These are phyloP conservation scores for Tenthredo livida DNA, from an alignment of 2,888 invertebrate genomes.

Conservation along the genomic window DNA sequence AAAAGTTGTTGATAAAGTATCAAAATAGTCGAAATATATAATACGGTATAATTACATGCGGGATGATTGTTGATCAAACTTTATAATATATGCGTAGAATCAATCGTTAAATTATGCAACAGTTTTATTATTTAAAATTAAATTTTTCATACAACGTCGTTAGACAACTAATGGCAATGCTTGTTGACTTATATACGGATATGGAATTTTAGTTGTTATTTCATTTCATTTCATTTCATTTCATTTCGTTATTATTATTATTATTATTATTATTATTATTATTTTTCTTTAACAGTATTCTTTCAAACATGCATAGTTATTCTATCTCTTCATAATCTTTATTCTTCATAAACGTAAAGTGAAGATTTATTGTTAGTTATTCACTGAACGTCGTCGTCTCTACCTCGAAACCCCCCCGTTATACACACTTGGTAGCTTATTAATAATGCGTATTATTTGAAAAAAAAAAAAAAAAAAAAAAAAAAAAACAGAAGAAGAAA, in stretches of 20 bases:
- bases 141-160: conserved; percentile 40
- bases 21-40: background rate
- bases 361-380: conserved; percentile 24
- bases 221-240: background rate
- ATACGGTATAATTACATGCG: conserved; percentile 27
- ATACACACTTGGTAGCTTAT: background rate
- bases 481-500: conserved; percentile 19
- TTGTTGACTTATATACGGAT: conserved; percentile 46
- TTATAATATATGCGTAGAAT: background rate
- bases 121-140: conserved; percentile 31
- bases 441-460: conserved; percentile 5
- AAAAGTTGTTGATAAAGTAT: background rate
- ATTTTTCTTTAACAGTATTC: conserved; percentile 21
- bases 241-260: background rate
- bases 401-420: background rate
- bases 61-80: conserved; percentile 8
- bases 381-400: background rate
- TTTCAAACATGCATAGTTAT: conserved; percentile 30
- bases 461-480: conserved; percentile 24
- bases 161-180: conserved; percentile 47
- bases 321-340: background rate
- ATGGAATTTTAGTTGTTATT: conserved; percentile 36
- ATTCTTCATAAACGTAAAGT: background rate
- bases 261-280: background rate
- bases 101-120: conserved; percentile 29